Evolutionary conservation across 2,797 vertebrate species (phyloP), one percentile per base, ranked within the genome.

Genomic region (Premnoplex brunnescens): DNA sequence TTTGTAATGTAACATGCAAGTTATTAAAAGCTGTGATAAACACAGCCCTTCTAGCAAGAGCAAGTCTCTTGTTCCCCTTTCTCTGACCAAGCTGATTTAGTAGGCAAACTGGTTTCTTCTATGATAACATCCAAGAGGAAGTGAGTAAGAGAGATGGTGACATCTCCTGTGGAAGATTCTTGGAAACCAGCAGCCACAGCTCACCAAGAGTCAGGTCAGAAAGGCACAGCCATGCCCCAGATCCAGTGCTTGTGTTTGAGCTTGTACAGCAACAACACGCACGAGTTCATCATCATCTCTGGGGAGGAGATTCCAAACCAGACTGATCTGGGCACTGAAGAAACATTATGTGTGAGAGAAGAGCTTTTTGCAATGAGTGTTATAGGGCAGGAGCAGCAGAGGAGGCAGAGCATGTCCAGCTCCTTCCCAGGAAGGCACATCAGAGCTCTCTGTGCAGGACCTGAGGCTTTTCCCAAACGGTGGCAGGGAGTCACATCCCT

Each of bases 401-500:
- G 24, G n/a, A 74, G 55, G 10, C 32, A 8, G 16, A 59, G 19
- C 4, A 6, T 2, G 32, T 52, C 59, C 59, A 44, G 36, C 62
- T 74, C 43, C 34, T 51, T 58, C 46, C 52, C 55, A 36, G 32
- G 44, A 66, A n/a, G 68, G 64, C n/a, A 34, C 21, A 12, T 13
- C 2, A 1, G 41, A 69, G 24, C 19, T 6, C 16, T 16, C n/a
- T 46, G 55, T 17, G 12, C 27, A 58, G 49, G 13, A 74, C 16
- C 12, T 0, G 1, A 48, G 3, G 16, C 8, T 5, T 48, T 11
- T 74, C 34, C 67, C 54, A 73, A 28, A 18, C 0, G 0, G 58
- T n/a, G 54, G 39, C 18, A n/a, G 28, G 52, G n/a, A 51, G 14
- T 59, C 12, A 37, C 36, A 32, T 21, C 52, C 26, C 62, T 17